phyloP scores from a whole-genome alignment of 2,888 invertebrate genomes.

The Cheilosia soror region DNA sequence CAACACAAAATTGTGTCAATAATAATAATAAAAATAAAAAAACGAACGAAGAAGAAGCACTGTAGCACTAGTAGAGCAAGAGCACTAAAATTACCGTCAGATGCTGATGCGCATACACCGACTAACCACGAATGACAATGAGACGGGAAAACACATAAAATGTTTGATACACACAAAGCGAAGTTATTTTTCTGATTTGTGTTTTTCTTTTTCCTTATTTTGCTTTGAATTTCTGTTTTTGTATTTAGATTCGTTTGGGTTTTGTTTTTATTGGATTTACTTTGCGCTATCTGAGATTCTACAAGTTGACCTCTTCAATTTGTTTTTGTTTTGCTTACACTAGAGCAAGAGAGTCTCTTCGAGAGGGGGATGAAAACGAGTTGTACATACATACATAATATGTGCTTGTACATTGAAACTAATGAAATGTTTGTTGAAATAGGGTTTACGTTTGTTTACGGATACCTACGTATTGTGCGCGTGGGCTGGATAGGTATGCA shows the following conservation, averaged over 20 bases:
- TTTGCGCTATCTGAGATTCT: constrained; percentile 54
- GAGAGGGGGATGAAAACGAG: constrained; percentile 36
- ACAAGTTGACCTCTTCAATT: constrained; percentile 54
- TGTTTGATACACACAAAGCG: constrained; percentile 70
- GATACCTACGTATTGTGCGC: constrained; percentile 10
- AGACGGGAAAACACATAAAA: constrained; percentile 67
- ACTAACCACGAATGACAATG: constrained; percentile 63
- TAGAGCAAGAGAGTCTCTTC: not conserved
- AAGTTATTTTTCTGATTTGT: constrained; percentile 53
- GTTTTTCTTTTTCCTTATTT: constrained; percentile 28
- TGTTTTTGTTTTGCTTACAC: constrained; percentile 53
- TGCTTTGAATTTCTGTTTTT: constrained; percentile 47
- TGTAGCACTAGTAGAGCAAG: not conserved
- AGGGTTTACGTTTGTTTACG: constrained; percentile 30
- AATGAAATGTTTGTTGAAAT: constrained; percentile 38
- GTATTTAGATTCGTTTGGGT: constrained; percentile 26
- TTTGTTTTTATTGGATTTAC: constrained; percentile 59
- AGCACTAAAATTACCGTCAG: constrained; percentile 59
- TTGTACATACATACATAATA: not conserved
- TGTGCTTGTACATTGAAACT: constrained; percentile 5
- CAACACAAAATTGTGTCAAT: constrained; percentile 53
- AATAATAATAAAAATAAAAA: constrained; percentile 21
- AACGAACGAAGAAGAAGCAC: constrained; percentile 31
- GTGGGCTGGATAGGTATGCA: not conserved
- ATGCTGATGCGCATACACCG: constrained; percentile 74